These are phyloP conservation scores for Osmoderma eremita DNA, from an alignment of 2,888 invertebrate genomes.

Conservation along the genomic window DNA sequence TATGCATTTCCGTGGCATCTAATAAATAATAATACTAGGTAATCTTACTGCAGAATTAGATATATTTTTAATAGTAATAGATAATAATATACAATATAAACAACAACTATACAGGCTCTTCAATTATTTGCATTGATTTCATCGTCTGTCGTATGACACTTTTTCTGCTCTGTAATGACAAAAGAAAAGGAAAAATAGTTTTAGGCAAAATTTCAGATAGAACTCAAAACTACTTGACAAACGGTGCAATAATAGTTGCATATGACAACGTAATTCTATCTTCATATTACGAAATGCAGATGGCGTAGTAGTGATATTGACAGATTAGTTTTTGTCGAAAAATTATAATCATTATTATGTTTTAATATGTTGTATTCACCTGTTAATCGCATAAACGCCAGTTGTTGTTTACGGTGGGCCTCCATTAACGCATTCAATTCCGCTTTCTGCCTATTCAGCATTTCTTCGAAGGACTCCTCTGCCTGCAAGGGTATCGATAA, in stretches of 20 bases:
- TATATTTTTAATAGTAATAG: conserved; percentile 45
- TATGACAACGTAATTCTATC: no score
- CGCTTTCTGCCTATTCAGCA: conserved; percentile 66
- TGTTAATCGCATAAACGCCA: conserved; percentile 60
- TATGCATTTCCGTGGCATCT: no score
- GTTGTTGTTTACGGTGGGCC: conserved; percentile 66
- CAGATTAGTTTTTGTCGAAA: no score
- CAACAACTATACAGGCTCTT: conserved; percentile 62
- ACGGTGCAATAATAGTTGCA: no score
- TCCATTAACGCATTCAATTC: conserved; percentile 67
- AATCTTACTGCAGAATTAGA: conserved; percentile 38
- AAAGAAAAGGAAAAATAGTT: background rate
- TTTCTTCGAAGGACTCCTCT: conserved; percentile 63
- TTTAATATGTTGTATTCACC: conserved; percentile 36
- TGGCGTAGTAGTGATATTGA: no score
- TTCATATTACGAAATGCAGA: no score
- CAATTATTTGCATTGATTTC: conserved; percentile 51
- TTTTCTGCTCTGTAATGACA: conserved; percentile 56
- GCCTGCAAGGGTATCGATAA: conserved; percentile 53
- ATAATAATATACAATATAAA: conserved; percentile 61
- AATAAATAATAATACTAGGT: background rate
- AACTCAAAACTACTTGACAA: conserved; percentile 2
- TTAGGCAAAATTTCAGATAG: background rate
- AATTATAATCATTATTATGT: no score
- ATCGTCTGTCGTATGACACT: conserved; percentile 52